Conservation (phyloP, 2,888 invertebrate species). For the Hypercompe scribonia region DNA sequence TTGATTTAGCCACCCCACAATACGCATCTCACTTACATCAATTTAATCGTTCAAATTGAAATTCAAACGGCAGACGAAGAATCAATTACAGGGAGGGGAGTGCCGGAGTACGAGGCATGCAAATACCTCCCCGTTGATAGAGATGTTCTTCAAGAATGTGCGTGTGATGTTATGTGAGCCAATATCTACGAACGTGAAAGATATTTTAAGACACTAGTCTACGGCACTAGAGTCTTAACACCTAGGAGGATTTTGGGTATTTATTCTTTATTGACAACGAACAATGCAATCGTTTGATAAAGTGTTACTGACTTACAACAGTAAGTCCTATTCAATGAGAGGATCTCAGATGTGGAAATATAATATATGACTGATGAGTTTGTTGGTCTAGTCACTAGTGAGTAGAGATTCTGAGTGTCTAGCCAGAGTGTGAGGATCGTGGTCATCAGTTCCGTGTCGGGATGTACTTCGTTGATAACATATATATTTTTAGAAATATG, state of each 20-base stretch:
- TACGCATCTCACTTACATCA: slow-evolving; percentile 76
- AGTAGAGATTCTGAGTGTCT: too few species aligned
- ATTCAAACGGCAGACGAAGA: slow-evolving; percentile 80
- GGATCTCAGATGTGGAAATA: too few species aligned
- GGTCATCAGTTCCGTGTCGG: too few species aligned
- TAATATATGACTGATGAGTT: too few species aligned
- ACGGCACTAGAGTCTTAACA: slow-evolving; percentile 16
- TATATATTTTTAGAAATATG: too few species aligned
- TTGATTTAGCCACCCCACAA: slow-evolving; percentile 64
- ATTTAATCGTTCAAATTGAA: slow-evolving; percentile 84
- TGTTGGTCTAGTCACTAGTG: too few species aligned
- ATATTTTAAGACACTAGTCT: slow-evolving; percentile 42
- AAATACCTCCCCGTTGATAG: slow-evolving; percentile 80
- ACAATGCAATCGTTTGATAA: not conserved
- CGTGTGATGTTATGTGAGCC: slow-evolving; percentile 83
- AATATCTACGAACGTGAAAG: slow-evolving; percentile 62
- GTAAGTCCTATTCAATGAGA: not conserved
- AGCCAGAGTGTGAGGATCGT: too few species aligned
- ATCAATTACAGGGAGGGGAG: slow-evolving; percentile 77
- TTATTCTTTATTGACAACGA: not conserved
- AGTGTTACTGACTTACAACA: not conserved
- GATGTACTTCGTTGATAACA: too few species aligned
- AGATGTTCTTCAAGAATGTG: slow-evolving; percentile 84
- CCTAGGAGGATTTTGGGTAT: not conserved
- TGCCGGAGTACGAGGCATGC: slow-evolving; percentile 65